phyloP scores from a whole-genome alignment of 2,888 invertebrate species.

The Julus scandinavius region DNA sequence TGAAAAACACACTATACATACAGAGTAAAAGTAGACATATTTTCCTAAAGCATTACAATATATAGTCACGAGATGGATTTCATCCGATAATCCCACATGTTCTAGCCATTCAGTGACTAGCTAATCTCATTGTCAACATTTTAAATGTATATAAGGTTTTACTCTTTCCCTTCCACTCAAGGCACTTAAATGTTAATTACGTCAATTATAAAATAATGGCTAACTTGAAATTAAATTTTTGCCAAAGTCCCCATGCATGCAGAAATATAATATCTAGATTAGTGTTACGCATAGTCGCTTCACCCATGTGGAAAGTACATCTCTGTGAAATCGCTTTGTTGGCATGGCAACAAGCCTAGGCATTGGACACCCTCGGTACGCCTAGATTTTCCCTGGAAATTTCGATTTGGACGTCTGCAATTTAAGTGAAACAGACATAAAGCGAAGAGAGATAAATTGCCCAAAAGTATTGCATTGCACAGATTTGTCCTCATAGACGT shows the following conservation, averaged over 20 bases:
- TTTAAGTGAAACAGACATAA: slow-evolving; percentile 17
- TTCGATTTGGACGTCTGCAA: neutral
- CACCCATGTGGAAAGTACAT: neutral
- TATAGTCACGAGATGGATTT: no score
- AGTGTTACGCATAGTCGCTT: neutral
- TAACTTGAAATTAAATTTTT: neutral
- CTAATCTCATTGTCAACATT: no score
- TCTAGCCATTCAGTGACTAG: no score
- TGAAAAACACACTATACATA: no score
- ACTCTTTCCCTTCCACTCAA: neutral
- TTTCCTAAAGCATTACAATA: no score
- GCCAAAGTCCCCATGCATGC: neutral
- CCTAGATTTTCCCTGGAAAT: neutral
- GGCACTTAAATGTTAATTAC: neutral
- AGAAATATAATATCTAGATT: neutral
- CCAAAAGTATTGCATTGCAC: slow-evolving; percentile 5
- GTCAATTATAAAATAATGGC: neutral
- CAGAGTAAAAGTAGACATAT: no score
- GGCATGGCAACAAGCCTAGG: neutral
- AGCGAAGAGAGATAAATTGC: slow-evolving; percentile 3
- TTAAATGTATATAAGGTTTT: neutral
- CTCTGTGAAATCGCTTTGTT: neutral
- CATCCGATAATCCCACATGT: no score
- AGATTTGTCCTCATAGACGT: neutral
- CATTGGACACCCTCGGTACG: neutral